phyloP scores from a whole-genome alignment of 2,797 vertebrate genomes.

The Sebastes reedi region DNA sequence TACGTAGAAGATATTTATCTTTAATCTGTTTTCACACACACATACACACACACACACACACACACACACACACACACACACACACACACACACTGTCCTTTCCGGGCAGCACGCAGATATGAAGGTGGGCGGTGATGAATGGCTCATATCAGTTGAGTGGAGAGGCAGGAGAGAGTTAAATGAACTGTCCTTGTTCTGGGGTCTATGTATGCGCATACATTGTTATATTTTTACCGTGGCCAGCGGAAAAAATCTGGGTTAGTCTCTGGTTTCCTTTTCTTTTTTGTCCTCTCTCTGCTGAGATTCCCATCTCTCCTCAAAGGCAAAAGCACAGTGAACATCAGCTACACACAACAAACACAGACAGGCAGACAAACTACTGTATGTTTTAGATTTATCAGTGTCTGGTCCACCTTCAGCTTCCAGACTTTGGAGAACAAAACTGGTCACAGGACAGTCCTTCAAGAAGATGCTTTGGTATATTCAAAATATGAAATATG shows the following conservation, averaged over 20 bases:
- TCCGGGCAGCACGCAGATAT: slow-evolving; percentile 52
- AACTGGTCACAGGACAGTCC: neutral
- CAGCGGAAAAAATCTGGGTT: slow-evolving; percentile 76
- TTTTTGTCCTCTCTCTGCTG: slow-evolving; percentile 62
- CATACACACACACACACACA: slow-evolving; percentile 20
- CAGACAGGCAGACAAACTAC: slow-evolving; percentile 32
- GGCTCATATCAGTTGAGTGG: slow-evolving; percentile 68
- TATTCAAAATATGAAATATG: neutral
- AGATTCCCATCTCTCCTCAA: slow-evolving; percentile 62
- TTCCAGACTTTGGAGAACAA: neutral
- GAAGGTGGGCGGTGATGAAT: slow-evolving; percentile 76
- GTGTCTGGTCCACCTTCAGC: slow-evolving; percentile 46
- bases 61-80: slow-evolving; percentile 4
- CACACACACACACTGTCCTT: slow-evolving; percentile 44
- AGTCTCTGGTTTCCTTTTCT: slow-evolving; percentile 59
- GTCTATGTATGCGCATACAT: slow-evolving; percentile 83
- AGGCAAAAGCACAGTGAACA: slow-evolving; percentile 33
- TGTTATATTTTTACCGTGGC: slow-evolving; percentile 81
- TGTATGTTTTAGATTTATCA: slow-evolving; percentile 41
- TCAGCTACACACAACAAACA: slow-evolving; percentile 6
- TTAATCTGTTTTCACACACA: slow-evolving; percentile 55
- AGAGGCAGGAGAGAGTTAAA: slow-evolving; percentile 81
- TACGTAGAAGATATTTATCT: slow-evolving; percentile 53
- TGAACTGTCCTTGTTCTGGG: slow-evolving; percentile 80
- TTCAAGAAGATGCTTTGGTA: neutral